Base-by-base conservation (phyloP, 2,888 invertebrate species). In the Balanococcus diminutus region DNA sequence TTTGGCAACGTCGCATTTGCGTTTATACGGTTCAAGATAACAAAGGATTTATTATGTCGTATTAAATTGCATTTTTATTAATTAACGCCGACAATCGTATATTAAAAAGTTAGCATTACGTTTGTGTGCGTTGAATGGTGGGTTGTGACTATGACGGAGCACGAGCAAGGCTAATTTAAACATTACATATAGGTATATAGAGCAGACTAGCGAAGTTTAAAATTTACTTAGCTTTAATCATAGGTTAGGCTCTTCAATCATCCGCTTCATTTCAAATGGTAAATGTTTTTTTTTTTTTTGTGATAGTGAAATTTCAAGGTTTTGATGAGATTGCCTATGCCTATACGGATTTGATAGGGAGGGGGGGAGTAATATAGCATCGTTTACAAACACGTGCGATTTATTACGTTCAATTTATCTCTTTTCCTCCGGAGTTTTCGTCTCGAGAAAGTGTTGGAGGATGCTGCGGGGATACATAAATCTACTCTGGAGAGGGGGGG, bases 11-110 rank as follows among this genome's bases (percentile, higher is more conserved):
- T 79, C 36, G 75, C 75, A 9, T 79, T 79, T 32, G 75, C 75
- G 36, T 79, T 79, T 79, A 36, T 36, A 79, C 75, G 32, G 75
- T 79, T 79, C 36, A 79, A 36, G 75, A 79, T 79, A 79, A 79
- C 75, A 79, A 79, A 79, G 75, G 75, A 32, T 79, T 36, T 79
- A 79, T 79, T 79, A 79, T 36, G 75, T 79, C 75, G 75, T 79
- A 79, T 79, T 79, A 79, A 79, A 79, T 79, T 79, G 75, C 75
- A 79, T 36, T 79, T 79, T 79, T 79, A 79, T 79, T 79, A 79
- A 79, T 79, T 36, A 79, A 79, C 75, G 36, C 36, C 36, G 75
- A 79, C 75, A 36, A 36, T 79, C 16, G 75, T 79, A 79, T 79
- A 67, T 67, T 67, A 67, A 67, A 36, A 79, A 36, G 32, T 22